Percentiles rank a stretch among this genome's conserved stretches.
Evolutionary conservation across 2,797 vertebrate genomes (phyloP).

Genomic region (Pantherophis alleghaniensis): DNA sequence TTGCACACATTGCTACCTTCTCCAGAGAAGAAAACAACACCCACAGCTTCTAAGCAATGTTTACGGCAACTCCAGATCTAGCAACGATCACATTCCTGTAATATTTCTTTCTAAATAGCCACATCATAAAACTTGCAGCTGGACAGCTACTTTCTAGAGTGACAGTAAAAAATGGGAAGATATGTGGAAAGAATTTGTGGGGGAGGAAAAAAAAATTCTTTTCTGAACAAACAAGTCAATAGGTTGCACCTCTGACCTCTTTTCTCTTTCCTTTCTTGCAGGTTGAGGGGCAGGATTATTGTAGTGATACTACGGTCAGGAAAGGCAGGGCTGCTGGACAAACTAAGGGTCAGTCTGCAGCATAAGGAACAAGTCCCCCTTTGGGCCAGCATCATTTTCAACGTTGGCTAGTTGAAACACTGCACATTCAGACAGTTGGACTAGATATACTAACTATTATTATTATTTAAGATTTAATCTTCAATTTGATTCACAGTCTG

Average conservation of each 20-base stretch:
- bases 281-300: background rate
- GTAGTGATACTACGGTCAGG: background rate
- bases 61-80: conserved; percentile 24
- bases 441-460: background rate
- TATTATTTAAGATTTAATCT: background rate
- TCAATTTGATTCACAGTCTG: background rate
- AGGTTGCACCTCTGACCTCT: background rate
- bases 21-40: background rate
- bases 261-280: background rate
- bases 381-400: background rate
- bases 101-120: background rate
- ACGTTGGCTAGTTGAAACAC: background rate
- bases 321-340: background rate
- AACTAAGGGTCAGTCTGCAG: background rate
- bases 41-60: background rate
- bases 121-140: conserved; percentile 31
- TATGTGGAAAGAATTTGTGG: background rate
- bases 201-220: background rate
- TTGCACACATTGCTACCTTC: conserved; percentile 9
- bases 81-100: background rate
- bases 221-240: background rate
- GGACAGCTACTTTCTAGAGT: conserved; percentile 5
- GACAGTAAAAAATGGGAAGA: conserved; percentile 1
- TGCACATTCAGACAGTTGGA: background rate
- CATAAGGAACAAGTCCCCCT: background rate